phyloP scores from a whole-genome alignment of 1,140 invertebrate species.

The Leptinotarsa defecta region DNA sequence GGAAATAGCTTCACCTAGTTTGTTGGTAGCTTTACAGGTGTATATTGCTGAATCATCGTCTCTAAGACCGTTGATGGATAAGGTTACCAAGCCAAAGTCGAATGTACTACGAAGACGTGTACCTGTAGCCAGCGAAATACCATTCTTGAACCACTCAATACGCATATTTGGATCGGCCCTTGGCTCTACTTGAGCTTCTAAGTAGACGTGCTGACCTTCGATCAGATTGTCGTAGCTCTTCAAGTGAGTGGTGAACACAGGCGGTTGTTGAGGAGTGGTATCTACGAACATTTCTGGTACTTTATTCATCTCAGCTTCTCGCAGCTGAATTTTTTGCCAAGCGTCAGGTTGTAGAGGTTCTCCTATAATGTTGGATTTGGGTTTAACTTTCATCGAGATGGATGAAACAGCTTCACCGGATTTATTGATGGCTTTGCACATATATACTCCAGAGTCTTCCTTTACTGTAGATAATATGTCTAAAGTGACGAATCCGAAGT shows the following conservation, averaged over 20 bases:
- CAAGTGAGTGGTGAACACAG: slow-evolving; percentile 89
- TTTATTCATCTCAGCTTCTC: slow-evolving; percentile 87
- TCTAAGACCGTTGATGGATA: slow-evolving; percentile 85
- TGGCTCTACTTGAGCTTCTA: slow-evolving; percentile 96
- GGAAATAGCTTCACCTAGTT: slow-evolving; percentile 88
- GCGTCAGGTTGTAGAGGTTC: slow-evolving; percentile 84
- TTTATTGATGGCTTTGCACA: slow-evolving; percentile 89
- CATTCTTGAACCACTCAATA: slow-evolving; percentile 93
- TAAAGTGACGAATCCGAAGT: slow-evolving; percentile 92
- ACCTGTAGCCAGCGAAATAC: slow-evolving; percentile 81
- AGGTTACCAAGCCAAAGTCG: slow-evolving; percentile 91
- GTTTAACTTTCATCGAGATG: slow-evolving; percentile 84
- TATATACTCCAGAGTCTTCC: slow-evolving; percentile 90
- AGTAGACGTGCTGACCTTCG: slow-evolving; percentile 87
- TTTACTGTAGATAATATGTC: slow-evolving; percentile 87
- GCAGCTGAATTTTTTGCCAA: slow-evolving; percentile 87
- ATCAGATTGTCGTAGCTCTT: slow-evolving; percentile 83
- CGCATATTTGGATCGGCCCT: slow-evolving; percentile 90
- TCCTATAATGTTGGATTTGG: slow-evolving; percentile 76
- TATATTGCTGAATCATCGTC: slow-evolving; percentile 92
- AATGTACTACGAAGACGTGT: slow-evolving; percentile 86
- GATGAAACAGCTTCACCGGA: slow-evolving; percentile 90
- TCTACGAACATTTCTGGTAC: slow-evolving; percentile 85
- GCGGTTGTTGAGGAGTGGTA: slow-evolving; percentile 79
- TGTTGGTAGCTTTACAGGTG: slow-evolving; percentile 89